Evolutionary conservation across 2,888 invertebrate species (phyloP), one percentile per base, ranked within the genome.

Genomic region (Pharmacophagus antenor): DNA sequence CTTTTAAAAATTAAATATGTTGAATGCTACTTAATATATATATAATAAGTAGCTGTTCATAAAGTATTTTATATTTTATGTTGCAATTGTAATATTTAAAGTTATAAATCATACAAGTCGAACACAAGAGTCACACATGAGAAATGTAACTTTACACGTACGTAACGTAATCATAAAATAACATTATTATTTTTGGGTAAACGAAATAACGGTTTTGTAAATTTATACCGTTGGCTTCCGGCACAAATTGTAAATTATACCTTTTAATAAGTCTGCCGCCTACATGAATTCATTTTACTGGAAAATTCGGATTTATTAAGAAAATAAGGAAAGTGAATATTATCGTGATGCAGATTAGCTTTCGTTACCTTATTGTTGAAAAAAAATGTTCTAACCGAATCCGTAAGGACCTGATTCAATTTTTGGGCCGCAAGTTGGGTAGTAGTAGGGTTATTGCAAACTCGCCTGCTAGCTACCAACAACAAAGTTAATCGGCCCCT

Each of bases 201-300:
- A 18, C 8, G 6, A 42, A 42, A 42, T 42, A 42, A 42, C n/a
- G 42, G 0, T 17, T 31, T 17, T 15, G 17, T 15, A 17, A 42
- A 42, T 5, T 7, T 7, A 2, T 42, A 7, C 15, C 22, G 17
- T 22, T 22, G 31, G 47, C 22, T 22, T 56, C 22, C n/a, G 6
- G 4, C 18, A 21, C 15, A 56, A 56, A 56, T 48, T 56, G 48
- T 56, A 18, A 56, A 22, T 47, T 48, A 56, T 41, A 37, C 4
- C 37, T 56, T n/a, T 56, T 56, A 48, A 56, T 41, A 56, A 56
- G 10, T 7, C 31, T 21, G 5, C 44, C 12, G 17, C 6, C 7
- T 31, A 37, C 23, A 41, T 31, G 47, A 10, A 47, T 48, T 56
- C 37, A 48, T 56, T 48, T 23, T 17, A 37, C 37, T 37, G 3